Evolutionary conservation across 2,113 vertebrate genomes (phyloP), one percentile per base, ranked within the genome.

Genomic region (Sakesphorus luctuosus): DNA sequence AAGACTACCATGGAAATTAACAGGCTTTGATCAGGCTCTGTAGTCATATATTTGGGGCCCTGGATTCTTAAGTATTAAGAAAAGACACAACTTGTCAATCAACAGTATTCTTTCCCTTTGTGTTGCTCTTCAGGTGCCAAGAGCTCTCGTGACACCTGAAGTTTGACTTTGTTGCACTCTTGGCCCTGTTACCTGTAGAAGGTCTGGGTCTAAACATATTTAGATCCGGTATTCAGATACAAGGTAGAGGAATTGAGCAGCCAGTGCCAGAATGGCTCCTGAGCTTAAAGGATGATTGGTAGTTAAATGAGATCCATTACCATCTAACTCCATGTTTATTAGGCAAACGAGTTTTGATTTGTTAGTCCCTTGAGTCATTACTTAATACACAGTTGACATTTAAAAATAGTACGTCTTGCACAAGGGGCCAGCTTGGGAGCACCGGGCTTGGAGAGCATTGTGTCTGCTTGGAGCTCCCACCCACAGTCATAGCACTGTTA

Each of bases 41-140:
- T 71, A 95, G 79, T 93, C 79, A 75, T 82, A 31, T 73, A 86
- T 81, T 94, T 90, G 63, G 72, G 85, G 75, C 18, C 46, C 68
- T 73, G 62, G 80, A 74, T 96, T 84, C 72, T 74, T 92, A 89
- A 90, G 62, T 28, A 87, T 53, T 78, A 87, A 71, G 69, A 86
- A 96, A 74, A 95, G 68, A 95, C 91, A 56, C 76, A 89, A 77
- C 86, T 90, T 84, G 68, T 93, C 94, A 95, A 83, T 84, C 68
- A 94, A 75, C 17, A 56, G 11, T 61, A 40, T 52, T 68, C 16
- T 78, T 85, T 78, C 86, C 25, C 52, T 95, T 92, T 95, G 56
- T 84, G 52, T n/a, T 91, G 53, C 24, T 80, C 38, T 86, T 88
- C 71, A 85, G 53, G 19, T 72, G 40, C 36, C 53, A 47, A 69